Percentiles rank a stretch among this genome's conserved stretches.
Conservation (phyloP, 2,113 vertebrate genomes). For the Daubentonia madagascariensis region DNA sequence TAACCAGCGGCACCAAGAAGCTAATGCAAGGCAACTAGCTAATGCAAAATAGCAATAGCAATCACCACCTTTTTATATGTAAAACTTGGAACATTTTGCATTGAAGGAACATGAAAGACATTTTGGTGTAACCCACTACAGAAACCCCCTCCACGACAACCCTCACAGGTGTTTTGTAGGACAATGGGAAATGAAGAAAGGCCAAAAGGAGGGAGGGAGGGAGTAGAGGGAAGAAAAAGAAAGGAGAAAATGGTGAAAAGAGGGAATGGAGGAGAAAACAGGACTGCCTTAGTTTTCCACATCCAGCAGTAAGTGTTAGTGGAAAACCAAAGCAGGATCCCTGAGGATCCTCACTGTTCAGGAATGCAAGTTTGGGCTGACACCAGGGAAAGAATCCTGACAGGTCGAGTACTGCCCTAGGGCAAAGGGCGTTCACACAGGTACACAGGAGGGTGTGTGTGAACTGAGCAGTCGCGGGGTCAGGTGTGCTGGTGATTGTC, state of each 20-base stretch:
- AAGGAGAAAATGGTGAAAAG: neutral
- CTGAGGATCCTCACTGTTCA: neutral
- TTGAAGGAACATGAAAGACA: neutral
- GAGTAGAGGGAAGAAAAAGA: neutral
- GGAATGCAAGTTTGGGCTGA: neutral
- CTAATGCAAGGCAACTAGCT: neutral
- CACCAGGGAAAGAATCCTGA: neutral
- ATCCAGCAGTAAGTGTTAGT: neutral
- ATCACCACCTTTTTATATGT: neutral
- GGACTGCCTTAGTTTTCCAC: too few relatives aligned
- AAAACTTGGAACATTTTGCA: neutral
- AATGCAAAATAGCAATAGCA: neutral
- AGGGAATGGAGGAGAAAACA: neutral
- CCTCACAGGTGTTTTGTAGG: neutral
- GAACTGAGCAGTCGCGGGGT: fast-evolving
- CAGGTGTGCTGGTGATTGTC: neutral
- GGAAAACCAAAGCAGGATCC: neutral
- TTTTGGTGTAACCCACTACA: neutral
- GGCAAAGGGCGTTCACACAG: too few relatives aligned
- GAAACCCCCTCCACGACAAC: neutral
- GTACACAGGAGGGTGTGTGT: fast-evolving
- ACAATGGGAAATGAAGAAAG: neutral
- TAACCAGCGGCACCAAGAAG: neutral
- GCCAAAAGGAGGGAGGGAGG: neutral
- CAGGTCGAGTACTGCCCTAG: neutral